These are phyloP conservation scores for Scaptodrosophila lebanonensis DNA, from an alignment of 1,140 invertebrate genomes.

Conservation along the genomic window DNA sequence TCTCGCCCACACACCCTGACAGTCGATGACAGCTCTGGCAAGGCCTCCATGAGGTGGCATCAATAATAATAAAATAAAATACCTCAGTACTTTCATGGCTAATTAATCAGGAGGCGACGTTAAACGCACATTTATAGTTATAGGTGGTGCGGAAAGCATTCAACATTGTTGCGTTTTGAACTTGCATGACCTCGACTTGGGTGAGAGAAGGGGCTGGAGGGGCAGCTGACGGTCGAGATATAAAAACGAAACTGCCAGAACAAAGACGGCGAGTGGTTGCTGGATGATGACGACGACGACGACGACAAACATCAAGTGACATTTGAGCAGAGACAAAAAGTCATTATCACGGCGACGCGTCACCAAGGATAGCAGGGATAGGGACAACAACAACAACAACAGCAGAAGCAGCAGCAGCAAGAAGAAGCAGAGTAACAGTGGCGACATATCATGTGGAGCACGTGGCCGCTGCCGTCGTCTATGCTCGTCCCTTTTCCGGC, in stretches of 20 bases:
- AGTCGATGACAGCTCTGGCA: constrained; percentile 22
- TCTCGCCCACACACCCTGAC: not conserved
- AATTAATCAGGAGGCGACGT: constrained; percentile 49
- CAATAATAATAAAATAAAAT: no score
- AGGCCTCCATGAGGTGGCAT: no score
- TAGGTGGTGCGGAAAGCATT: not conserved
- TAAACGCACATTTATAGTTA: no score
- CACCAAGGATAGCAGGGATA: constrained; percentile 16
- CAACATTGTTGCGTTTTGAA: constrained; percentile 33
- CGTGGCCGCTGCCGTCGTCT: constrained; percentile 36
- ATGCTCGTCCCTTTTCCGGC: constrained; percentile 71
- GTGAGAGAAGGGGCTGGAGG: no score
- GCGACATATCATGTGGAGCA: constrained; percentile 56
- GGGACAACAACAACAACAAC: constrained; percentile 4
- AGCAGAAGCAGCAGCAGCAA: not conserved
- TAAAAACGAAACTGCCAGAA: constrained; percentile 56
- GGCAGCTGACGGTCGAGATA: no score
- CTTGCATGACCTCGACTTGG: constrained; percentile 66
- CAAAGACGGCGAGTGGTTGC: constrained; percentile 35
- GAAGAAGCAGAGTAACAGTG: not conserved
- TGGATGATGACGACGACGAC: not conserved
- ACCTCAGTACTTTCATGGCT: no score
- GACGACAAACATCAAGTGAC: constrained; percentile 59
- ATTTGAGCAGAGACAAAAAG: constrained; percentile 72
- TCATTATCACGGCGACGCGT: constrained; percentile 68